phyloP scores from a whole-genome alignment of 2,797 vertebrate genomes.

The Choloepus didactylus region DNA sequence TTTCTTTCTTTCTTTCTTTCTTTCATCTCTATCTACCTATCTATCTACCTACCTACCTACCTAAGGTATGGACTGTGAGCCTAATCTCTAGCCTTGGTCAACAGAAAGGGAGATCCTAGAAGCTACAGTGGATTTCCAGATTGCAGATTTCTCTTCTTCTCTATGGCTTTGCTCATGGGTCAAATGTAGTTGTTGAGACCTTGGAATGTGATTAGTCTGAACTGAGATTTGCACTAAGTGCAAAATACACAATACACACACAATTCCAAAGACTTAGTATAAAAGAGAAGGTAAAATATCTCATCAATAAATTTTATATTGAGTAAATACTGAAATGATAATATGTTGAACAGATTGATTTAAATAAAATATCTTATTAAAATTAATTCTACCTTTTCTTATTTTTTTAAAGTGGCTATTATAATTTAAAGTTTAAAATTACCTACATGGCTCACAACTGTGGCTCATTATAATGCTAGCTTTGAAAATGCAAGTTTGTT shows the following conservation, averaged over 20 bases:
- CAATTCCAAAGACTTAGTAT: background rate
- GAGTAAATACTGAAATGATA: background rate
- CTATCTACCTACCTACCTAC: background rate
- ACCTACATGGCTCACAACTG: background rate
- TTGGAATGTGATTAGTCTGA: background rate
- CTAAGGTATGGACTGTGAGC: background rate
- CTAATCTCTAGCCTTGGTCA: background rate
- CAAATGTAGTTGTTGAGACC: background rate
- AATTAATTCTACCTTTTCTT: conserved; percentile 24
- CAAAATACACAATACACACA: background rate
- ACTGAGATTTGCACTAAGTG: background rate
- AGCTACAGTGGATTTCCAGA: background rate
- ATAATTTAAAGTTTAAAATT: conserved; percentile 43
- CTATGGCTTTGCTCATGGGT: background rate
- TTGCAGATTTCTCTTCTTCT: background rate
- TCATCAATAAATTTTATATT: background rate
- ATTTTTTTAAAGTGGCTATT: background rate
- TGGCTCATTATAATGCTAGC: background rate
- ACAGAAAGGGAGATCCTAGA: background rate
- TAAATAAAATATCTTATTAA: conserved; percentile 22
- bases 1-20: no score
- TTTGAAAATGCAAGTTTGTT: conserved; percentile 47
- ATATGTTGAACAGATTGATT: background rate
- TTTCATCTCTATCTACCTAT: background rate
- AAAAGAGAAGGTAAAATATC: background rate